Conservation (phyloP, 2,113 vertebrate species). For the Pseudois nayaur region DNA sequence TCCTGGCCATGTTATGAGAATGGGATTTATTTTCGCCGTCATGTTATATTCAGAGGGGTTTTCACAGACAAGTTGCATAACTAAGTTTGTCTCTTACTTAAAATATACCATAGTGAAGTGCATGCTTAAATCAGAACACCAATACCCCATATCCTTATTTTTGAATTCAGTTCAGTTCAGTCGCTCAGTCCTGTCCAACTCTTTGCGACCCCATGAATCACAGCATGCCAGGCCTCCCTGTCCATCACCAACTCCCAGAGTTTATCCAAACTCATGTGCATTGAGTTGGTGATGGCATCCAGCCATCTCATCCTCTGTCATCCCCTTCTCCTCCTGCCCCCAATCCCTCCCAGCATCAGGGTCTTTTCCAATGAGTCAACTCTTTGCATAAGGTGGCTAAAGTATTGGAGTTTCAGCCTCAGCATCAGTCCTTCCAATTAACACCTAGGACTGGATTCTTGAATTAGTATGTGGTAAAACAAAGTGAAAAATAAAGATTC, state of each 20-base stretch:
- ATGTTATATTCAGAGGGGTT: background rate
- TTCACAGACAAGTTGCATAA: background rate
- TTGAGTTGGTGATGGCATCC: too few relatives aligned
- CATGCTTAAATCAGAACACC: background rate
- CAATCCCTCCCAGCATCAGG: too few relatives aligned
- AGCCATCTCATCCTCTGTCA: too few relatives aligned
- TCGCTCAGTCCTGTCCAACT: too few relatives aligned
- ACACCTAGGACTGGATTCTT: background rate
- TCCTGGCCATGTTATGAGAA: background rate
- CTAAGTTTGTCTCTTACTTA: background rate
- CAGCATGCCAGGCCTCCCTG: too few relatives aligned
- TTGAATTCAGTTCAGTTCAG: background rate
- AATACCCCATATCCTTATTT: background rate
- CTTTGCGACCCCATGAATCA: fast-evolving
- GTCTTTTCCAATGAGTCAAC: too few relatives aligned
- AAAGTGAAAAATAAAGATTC: background rate
- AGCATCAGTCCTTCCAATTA: too few relatives aligned
- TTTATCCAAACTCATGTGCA: too few relatives aligned
- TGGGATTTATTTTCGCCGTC: background rate
- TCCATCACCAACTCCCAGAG: fast-evolving
- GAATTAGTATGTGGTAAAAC: background rate
- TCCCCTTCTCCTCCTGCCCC: too few relatives aligned
- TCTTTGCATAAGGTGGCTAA: too few relatives aligned
- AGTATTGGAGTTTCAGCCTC: too few relatives aligned
- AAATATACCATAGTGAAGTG: background rate